Base-by-base conservation (phyloP, 2,888 invertebrate species). In the Sicus ferrugineus region DNA sequence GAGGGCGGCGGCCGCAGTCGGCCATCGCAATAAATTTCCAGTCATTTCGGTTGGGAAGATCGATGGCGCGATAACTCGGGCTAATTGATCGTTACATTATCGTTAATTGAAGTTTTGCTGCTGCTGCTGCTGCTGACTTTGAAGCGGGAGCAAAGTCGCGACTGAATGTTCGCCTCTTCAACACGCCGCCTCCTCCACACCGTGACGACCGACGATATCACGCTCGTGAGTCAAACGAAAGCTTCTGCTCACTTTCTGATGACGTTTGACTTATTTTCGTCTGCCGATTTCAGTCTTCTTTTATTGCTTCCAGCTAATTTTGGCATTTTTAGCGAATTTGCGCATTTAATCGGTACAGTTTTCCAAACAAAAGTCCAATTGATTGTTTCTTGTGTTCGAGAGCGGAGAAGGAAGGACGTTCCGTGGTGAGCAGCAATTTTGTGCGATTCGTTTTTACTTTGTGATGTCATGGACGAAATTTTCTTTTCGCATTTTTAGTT, bases 11-110 rank as follows among this genome's bases (percentile, higher is more conserved):
- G 34, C n/a, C 19, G 30, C 50, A n/a, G 46, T 19, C 23, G 38
- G 67, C 58, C 58, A 67, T 42, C 42, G 48, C 48, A 58, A 67
- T 67, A 59, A 58, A 58, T 66, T 67, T 59, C 31, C 67, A 58
- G 58, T 59, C 59, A 31, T 67, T 67, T 67, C 58, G 28, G 46
- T 59, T 67, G 59, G 48, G 67, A 67, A 67, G 58, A 67, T 67
- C 67, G 67, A 67, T 52, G 62, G 73, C 70, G 75, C 72, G 75
- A 75, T 75, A 75, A 73, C 75, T 75, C 71, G 70, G 70, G 52
- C 73, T 75, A 74, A 75, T 75, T 74, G 73, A 75, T 75, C 75
- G 73, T 75, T 75, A 73, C 68, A 68, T 68, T 68, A 67, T 67
- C 59, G 59, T 58, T 67, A 67, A 68, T 62, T 68, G 54, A 68